A percentile compares a stretch with the other conserved stretches of the same genome.
Conservation (phyloP, 1,140 invertebrate species). For the Radopholus similis region DNA sequence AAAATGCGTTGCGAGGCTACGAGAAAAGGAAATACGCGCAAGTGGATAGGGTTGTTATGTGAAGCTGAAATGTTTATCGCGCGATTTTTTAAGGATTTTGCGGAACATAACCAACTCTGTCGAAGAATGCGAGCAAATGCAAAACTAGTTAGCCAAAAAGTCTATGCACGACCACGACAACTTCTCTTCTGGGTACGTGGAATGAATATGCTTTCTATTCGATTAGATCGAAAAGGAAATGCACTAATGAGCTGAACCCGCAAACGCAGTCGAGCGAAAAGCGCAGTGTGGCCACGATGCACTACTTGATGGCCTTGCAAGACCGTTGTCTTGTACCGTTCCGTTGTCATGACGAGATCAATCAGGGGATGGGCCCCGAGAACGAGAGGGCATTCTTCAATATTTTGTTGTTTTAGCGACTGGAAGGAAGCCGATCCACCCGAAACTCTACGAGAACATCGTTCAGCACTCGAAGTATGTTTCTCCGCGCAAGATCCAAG, state of each 20-base stretch:
- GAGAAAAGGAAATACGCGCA: not conserved
- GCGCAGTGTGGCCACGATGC: constrained; percentile 54
- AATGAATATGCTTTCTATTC: too few species aligned
- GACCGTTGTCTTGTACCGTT: constrained; percentile 54
- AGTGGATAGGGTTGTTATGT: not conserved
- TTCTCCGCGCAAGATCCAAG: constrained; percentile 33
- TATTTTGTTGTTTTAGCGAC: constrained; percentile 52
- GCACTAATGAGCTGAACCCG: constrained; percentile 32
- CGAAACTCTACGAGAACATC: constrained; percentile 15
- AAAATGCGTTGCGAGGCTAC: too few species aligned
- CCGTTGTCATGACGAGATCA: constrained; percentile 57
- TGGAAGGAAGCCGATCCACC: not conserved
- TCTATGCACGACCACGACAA: constrained; percentile 62
- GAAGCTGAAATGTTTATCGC: not conserved
- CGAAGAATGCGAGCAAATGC: not conserved
- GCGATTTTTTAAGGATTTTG: constrained; percentile 27
- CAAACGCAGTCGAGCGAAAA: constrained; percentile 57
- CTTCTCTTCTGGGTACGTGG: too few species aligned
- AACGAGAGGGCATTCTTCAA: constrained; percentile 54
- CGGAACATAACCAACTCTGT: constrained; percentile 13
- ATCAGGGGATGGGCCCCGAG: constrained; percentile 56
- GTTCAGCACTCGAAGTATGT: constrained; percentile 24
- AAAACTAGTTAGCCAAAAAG: not conserved
- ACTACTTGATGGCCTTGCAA: constrained; percentile 55
- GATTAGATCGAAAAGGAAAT: constrained; percentile 20